phyloP scores from a whole-genome alignment of 2,797 vertebrate species.

The Kryptolebias ocellatus region DNA sequence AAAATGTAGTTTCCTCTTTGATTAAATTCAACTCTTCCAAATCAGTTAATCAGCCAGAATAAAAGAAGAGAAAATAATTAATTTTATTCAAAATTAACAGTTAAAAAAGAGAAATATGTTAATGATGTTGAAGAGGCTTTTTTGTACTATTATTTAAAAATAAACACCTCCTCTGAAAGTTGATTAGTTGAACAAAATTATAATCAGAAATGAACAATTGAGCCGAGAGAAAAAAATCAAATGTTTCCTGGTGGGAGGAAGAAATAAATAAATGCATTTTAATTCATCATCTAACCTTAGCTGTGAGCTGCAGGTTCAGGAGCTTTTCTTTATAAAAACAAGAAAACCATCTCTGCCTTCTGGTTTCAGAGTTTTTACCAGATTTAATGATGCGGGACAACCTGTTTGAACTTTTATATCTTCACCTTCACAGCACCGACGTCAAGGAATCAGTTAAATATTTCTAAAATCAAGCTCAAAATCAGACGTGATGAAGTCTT shows the following conservation, averaged over 20 bases:
- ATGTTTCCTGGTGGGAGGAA: neutral
- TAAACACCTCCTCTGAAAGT: neutral
- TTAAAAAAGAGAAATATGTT: neutral
- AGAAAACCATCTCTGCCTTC: neutral
- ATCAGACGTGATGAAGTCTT: too few relatives aligned
- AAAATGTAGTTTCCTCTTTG: slow-evolving; percentile 21
- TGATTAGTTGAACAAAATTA: slow-evolving; percentile 7
- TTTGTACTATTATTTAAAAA: slow-evolving; percentile 8
- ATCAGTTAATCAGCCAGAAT: slow-evolving; percentile 14
- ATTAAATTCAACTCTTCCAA: slow-evolving; percentile 11
- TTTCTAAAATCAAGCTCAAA: too few relatives aligned
- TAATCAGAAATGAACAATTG: slow-evolving; percentile 2
- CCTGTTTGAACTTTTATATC: too few relatives aligned
- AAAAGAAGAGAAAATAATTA: neutral
- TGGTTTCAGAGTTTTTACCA: neutral
- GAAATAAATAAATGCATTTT: slow-evolving; percentile 9
- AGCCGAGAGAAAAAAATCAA: neutral
- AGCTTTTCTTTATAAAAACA: neutral
- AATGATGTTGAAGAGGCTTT: slow-evolving; percentile 4
- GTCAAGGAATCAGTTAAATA: too few relatives aligned
- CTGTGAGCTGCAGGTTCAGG: neutral
- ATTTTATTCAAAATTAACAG: slow-evolving; percentile 2
- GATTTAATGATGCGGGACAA: too few relatives aligned
- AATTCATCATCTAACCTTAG: slow-evolving; percentile 3
- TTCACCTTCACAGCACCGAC: too few relatives aligned